Evolutionary conservation across 2,888 invertebrate species (phyloP).

Genomic region (Frankliniella fusca): DNA sequence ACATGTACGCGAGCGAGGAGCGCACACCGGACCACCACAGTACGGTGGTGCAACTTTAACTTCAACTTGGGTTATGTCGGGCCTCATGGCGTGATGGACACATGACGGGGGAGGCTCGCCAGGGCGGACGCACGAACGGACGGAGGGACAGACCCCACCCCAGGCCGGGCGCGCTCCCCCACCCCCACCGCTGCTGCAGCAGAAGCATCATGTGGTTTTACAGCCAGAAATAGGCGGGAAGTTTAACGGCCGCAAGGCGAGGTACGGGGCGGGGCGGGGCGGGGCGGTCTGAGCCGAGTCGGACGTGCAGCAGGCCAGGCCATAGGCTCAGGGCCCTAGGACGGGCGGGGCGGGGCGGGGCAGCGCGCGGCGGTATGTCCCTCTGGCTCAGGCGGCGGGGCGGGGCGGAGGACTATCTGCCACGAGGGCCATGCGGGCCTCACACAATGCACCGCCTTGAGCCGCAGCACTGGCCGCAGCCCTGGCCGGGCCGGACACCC

Average conservation of each 20-base stretch:
- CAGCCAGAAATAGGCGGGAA: constrained; percentile 21
- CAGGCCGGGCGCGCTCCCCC: neutral
- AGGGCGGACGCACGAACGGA: too few relatives aligned
- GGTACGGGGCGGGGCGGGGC: neutral
- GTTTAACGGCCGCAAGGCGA: constrained; percentile 14
- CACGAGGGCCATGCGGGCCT: too few relatives aligned
- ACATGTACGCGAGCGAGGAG: too few relatives aligned
- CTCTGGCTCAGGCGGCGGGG: neutral
- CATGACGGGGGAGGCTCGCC: too few relatives aligned
- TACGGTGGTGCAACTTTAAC: too few relatives aligned
- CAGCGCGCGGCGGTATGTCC: neutral
- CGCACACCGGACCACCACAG: too few relatives aligned
- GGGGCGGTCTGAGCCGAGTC: too few relatives aligned
- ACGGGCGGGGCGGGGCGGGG: neutral
- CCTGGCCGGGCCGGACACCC: neutral
- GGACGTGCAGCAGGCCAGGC: neutral
- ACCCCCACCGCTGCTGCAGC: neutral
- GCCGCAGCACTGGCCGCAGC: neutral
- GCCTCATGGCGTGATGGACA: too few relatives aligned
- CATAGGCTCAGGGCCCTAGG: neutral
- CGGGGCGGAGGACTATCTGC: neutral
- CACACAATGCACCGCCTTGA: neutral
- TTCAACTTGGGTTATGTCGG: too few relatives aligned
- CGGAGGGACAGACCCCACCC: too few relatives aligned
- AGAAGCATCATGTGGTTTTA: neutral